Base-by-base conservation (phyloP, 2,797 vertebrate genomes). In the Diceros bicornis region DNA sequence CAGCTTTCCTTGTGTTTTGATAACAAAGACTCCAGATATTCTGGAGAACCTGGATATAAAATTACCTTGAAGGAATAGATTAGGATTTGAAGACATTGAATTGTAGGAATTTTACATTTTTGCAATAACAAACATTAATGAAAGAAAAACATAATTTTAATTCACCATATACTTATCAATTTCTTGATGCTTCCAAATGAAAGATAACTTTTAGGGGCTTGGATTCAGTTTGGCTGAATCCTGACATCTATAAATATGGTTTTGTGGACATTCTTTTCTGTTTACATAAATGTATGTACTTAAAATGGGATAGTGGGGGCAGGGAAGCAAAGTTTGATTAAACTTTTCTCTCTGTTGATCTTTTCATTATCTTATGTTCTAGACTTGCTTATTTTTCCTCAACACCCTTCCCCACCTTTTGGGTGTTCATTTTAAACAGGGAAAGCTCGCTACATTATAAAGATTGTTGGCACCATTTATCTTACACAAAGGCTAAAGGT, bases 301-400 rank as follows among this genome's bases (percentile, higher is more conserved):
- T 90, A 41, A 93, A 94, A 64, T 25, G 87, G 37, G 61, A 59
- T 93, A 61, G 29, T 82, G 57, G 5, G 68, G 11, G 62, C 72
- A 94, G 41, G 78, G 78, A 96, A 92, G 84, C 57, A 92, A 41
- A n/a, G 64, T 90, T 84, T 87, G 89, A 93, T 64, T 84, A 18
- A 92, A 72, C 41, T 71, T 18, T 97, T 94, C n/a, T 92, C 29
- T 85, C 41, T 74, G 27, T 91, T 82, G 88, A 1, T 88, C 27
- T 69, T 93, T 93, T 93, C 81, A 84, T 37, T 64, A 0, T 1
- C 0, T 97, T 96, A 47, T 27, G 13, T 71, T 83, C 41, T 21
- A n/a, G 61, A 2, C 97, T 95, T 95, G 97, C 79, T 96, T 92
- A 78, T 81, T 97, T 98, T 98, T 96, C 90, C 57, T 66, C 96